Evolutionary conservation across 2,888 invertebrate species (phyloP).

Genomic region (Apoda limacodes): DNA sequence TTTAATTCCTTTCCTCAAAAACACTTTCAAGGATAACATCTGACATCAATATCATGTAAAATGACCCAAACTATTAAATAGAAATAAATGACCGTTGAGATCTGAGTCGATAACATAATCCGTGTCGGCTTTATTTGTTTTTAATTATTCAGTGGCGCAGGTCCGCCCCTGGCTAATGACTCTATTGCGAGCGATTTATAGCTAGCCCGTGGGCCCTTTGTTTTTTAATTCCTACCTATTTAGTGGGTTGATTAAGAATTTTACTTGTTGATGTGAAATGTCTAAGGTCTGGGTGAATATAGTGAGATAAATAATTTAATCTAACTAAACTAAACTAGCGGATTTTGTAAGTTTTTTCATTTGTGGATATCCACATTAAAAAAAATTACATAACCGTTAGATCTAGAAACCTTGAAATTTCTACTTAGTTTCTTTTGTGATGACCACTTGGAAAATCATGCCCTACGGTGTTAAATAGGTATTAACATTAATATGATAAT

Average conservation of each 20-base stretch:
- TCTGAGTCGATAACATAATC: constrained; percentile 55
- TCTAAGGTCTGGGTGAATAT: no score
- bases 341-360: no score
- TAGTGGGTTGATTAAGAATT: constrained; percentile 39
- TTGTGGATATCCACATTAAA: no score
- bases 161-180: constrained; percentile 65
- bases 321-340: no score
- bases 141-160: constrained; percentile 59
- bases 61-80: constrained; percentile 43
- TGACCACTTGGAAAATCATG: no score
- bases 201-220: constrained; percentile 39
- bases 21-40: not conserved
- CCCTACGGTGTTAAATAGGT: no score
- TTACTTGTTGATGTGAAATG: no score
- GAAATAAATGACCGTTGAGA: constrained; percentile 51
- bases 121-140: constrained; percentile 66
- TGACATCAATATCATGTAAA: constrained; percentile 27
- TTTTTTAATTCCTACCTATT: constrained; percentile 43
- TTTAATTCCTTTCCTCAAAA: not conserved
- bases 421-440: no score
- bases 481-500: no score
- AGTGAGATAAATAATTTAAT: no score
- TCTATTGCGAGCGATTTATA: constrained; percentile 61
- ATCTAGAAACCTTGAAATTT: no score
- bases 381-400: no score